Evolutionary conservation across 2,888 invertebrate genomes (phyloP).

Genomic region (Cephus pulcher): DNA sequence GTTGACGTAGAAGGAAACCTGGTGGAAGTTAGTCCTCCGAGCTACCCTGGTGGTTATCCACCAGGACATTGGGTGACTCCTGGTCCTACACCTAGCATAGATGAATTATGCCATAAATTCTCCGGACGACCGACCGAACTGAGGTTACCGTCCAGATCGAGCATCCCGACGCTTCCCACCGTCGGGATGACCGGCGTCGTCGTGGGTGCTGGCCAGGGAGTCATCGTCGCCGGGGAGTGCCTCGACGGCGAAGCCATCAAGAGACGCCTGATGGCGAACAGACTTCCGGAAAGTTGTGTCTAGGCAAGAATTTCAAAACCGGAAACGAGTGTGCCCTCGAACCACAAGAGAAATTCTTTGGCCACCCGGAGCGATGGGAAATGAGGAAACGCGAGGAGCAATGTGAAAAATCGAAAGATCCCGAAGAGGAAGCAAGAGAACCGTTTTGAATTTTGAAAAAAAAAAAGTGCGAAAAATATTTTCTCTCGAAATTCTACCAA

Average conservation of each 20-base stretch:
- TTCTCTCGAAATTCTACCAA: neutral
- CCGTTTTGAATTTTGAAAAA: neutral
- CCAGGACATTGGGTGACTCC: conserved; percentile 68
- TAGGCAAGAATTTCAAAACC: conserved; percentile 65
- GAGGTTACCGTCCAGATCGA: conserved; percentile 61
- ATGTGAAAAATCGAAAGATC: neutral
- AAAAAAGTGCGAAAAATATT: neutral
- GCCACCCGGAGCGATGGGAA: neutral
- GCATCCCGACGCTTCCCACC: conserved; percentile 52
- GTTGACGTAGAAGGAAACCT: conserved; percentile 57
- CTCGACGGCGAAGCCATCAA: conserved; percentile 89
- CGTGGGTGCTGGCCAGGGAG: conserved; percentile 55
- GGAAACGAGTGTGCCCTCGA: neutral
- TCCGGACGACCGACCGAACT: conserved; percentile 61
- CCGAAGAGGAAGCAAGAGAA: neutral
- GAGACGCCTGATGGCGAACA: conserved; percentile 86
- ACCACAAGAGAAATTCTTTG: neutral
- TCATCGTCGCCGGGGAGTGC: conserved; percentile 66
- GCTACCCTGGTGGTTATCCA: conserved; percentile 57
- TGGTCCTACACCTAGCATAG: conserved; percentile 65
- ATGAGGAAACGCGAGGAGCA: neutral
- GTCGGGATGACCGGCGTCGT: conserved; percentile 45
- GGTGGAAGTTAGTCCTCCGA: conserved; percentile 62
- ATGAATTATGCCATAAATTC: conserved; percentile 63
- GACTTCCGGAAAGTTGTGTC: conserved; percentile 90